Evolutionary conservation across 2,113 vertebrate species (phyloP).

Genomic region (Ctenodactylus gundi): DNA sequence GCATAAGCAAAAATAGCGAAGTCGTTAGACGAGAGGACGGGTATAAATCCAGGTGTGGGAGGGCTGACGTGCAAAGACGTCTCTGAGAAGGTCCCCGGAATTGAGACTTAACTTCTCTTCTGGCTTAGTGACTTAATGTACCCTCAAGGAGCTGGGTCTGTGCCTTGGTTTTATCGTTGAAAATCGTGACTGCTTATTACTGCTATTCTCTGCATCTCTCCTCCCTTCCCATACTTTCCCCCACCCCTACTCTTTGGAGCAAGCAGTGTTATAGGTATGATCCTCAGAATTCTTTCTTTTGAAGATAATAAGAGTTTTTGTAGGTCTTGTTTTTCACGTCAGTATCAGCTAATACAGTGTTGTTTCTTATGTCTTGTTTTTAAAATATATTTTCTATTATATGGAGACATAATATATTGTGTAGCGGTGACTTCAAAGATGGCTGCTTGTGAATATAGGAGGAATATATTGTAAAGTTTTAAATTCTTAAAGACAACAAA

Average conservation of each 20-base stretch:
- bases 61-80: background rate
- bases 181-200: background rate
- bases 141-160: background rate
- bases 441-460: background rate
- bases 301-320: background rate
- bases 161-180: constrained; percentile 1
- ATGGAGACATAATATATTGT: background rate
- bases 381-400: background rate
- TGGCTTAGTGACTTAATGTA: background rate
- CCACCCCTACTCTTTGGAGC: background rate
- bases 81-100: background rate
- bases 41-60: background rate
- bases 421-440: background rate
- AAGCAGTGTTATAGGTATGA: background rate
- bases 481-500: background rate
- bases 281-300: background rate
- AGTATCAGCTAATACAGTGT: background rate
- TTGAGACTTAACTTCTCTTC: background rate
- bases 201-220: too few species aligned
- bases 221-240: background rate
- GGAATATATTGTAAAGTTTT: background rate
- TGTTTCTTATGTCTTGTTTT: background rate
- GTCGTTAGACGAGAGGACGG: background rate
- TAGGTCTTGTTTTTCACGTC: background rate
- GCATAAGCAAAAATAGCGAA: background rate